Conservation (phyloP, 2,888 invertebrate genomes). For the Panopea generosa region DNA sequence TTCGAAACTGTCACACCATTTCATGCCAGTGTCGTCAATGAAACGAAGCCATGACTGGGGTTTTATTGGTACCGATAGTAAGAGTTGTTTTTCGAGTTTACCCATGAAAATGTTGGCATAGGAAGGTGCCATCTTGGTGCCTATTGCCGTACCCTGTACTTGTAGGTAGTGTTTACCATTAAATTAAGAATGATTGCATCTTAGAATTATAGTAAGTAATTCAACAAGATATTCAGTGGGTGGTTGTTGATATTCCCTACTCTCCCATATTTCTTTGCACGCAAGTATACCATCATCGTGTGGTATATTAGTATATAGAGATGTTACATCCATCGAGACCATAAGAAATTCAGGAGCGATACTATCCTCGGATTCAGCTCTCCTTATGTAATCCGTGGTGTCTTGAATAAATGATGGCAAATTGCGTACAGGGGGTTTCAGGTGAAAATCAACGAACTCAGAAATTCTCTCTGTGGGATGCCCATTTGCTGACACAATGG, state of each 20-base stretch:
- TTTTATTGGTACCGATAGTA: not conserved
- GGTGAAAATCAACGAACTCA: conserved; percentile 26
- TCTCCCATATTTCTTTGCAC: too few species aligned
- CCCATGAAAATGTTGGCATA: conserved; percentile 11
- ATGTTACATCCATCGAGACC: too few species aligned
- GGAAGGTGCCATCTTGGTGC: not conserved
- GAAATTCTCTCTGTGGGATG: conserved; percentile 36
- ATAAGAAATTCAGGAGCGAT: too few species aligned
- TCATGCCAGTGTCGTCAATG: conserved; percentile 2
- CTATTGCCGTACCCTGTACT: conserved; percentile 4
- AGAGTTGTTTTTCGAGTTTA: not conserved
- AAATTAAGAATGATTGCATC: not conserved
- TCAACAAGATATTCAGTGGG: too few species aligned
- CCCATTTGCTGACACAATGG: conserved; percentile 38
- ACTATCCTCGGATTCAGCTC: too few species aligned
- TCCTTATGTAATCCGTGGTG: not conserved
- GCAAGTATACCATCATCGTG: too few species aligned
- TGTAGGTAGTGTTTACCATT: not conserved
- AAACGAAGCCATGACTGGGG: not conserved
- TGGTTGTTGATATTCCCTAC: too few species aligned
- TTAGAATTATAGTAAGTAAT: not conserved
- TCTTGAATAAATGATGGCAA: conserved; percentile 16
- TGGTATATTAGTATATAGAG: too few species aligned
- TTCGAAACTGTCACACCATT: too few species aligned
- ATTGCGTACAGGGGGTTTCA: conserved; percentile 16